Conservation (phyloP, 1,140 invertebrate species). For the Cydia amplana region DNA sequence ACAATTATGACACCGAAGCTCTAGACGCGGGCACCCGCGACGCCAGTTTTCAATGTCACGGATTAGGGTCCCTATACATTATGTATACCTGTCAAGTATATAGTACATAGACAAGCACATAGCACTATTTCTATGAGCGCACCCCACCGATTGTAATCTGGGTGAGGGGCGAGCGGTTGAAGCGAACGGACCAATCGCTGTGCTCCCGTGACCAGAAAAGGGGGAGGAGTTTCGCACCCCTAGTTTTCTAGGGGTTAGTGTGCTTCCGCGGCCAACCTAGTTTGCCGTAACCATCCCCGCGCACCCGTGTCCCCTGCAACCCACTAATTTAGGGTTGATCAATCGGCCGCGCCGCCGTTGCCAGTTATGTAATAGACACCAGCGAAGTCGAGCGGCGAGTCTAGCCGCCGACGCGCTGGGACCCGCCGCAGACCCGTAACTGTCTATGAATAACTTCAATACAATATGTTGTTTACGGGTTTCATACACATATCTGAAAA, state of each 20-base stretch:
- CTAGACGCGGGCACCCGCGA: constrained; percentile 19
- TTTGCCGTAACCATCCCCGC: constrained; percentile 62
- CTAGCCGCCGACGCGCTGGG: neutral
- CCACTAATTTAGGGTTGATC: constrained; percentile 78
- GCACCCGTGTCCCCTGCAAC: constrained; percentile 55
- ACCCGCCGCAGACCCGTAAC: neutral
- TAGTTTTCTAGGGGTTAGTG: constrained; percentile 79
- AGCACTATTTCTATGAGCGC: constrained; percentile 77
- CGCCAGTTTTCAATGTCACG: constrained; percentile 65
- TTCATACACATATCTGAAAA: neutral
- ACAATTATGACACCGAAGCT: constrained; percentile 8
- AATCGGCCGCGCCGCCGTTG: constrained; percentile 60
- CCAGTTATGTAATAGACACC: constrained; percentile 63
- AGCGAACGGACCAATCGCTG: constrained; percentile 72
- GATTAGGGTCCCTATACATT: constrained; percentile 64
- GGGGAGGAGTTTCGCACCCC: constrained; percentile 78
- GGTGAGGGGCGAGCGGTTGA: constrained; percentile 70
- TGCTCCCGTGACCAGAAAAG: constrained; percentile 77
- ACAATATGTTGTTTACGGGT: neutral
- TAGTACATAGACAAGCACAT: constrained; percentile 71
- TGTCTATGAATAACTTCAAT: constrained; percentile 1
- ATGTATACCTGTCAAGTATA: constrained; percentile 52
- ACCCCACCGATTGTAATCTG: constrained; percentile 79
- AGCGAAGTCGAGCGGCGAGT: constrained; percentile 31
- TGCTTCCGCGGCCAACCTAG: constrained; percentile 79